Evolutionary conservation across 2,113 vertebrate genomes (phyloP), one percentile per base, ranked within the genome.

Genomic region (Eurypyga helias): DNA sequence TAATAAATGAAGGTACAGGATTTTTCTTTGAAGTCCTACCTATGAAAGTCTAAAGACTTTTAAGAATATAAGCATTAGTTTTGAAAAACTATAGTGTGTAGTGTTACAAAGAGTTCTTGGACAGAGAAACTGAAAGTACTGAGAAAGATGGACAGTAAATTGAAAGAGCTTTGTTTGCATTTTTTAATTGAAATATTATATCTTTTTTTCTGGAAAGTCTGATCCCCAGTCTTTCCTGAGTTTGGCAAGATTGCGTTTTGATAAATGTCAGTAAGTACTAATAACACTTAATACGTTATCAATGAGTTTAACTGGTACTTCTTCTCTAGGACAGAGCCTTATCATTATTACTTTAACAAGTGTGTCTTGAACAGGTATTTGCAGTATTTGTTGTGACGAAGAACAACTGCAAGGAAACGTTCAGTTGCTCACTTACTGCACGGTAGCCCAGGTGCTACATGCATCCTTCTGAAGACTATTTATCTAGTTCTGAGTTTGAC

Each of bases 181-280:
- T 34, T 82, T 25, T 79, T 87, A n/a, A 2, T 71, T 49, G 23
- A 85, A 87, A 58, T 28, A 43, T 16, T 33, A 13, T 2, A 55
- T 18, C 3, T 0, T 38, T 0, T 38, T 57, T 73, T 72, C 18
- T 21, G 0, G 15, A n/a, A 64, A 67, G 16, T 34, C 6, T 79
- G 17, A 31, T 66, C 9, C 36, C 21, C 6, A 4, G 13, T 54
- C 91, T 16, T 41, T 9, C 5, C 16, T 3, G 13, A 24, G 3
- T 13, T 67, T 29, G 14, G 1, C 6, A 82, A 73, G 67, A 70
- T 18, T 67, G 1, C 1, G 21, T 75, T 77, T 67, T 65, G 1
- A 52, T 71, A 9, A 45, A 65, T 24, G 3, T 38, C 24, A 60
- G 0, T 58, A 49, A 64, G 6, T 45, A 17, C 10, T 79, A 38